A percentile compares a stretch with the other conserved stretches of the same genome.
These are phyloP conservation scores for Alitta virens DNA, from an alignment of 2,888 invertebrate species.

Conservation along the genomic window DNA sequence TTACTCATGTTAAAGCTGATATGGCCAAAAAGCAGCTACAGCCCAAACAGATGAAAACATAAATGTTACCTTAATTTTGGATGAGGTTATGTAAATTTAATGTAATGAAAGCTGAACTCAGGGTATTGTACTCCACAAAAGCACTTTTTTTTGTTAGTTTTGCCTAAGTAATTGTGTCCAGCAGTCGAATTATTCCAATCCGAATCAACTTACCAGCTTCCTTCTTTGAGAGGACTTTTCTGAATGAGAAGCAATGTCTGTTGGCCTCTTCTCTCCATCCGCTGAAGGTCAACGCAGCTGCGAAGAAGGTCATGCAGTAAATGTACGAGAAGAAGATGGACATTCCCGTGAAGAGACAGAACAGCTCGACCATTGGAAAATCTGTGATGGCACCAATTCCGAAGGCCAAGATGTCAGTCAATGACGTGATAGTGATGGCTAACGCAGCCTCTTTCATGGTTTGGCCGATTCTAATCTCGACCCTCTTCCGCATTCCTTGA, in stretches of 20 bases:
- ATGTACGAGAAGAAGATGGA: constrained; percentile 17
- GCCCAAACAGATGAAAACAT: no score
- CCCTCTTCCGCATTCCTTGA: not conserved
- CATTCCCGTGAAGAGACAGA: constrained; percentile 22
- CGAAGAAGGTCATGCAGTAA: constrained; percentile 21
- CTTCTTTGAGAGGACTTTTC: constrained; percentile 2
- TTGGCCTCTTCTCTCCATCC: constrained; percentile 14
- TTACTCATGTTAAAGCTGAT: no score
- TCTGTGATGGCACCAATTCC: constrained; percentile 16
- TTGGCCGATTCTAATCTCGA: constrained; percentile 9
- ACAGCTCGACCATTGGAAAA: constrained; percentile 14
- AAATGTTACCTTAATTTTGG: no score
- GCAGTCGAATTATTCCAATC: no score
- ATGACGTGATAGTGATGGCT: constrained; percentile 19
- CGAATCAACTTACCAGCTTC: constrained; percentile 11
- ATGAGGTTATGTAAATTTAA: no score
- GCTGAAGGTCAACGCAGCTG: constrained; percentile 11
- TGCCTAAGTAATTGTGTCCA: no score
- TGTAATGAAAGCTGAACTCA: no score
- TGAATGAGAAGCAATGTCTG: constrained; percentile 13
- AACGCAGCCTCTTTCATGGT: constrained; percentile 14
- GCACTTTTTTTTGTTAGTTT: no score
- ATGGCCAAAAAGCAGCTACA: no score
- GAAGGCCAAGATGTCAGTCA: constrained; percentile 16
- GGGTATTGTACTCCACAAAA: no score